Percentiles rank a stretch among this genome's conserved stretches.
Conservation (phyloP, 1,140 invertebrate species). For the Antheraea pernyi region DNA sequence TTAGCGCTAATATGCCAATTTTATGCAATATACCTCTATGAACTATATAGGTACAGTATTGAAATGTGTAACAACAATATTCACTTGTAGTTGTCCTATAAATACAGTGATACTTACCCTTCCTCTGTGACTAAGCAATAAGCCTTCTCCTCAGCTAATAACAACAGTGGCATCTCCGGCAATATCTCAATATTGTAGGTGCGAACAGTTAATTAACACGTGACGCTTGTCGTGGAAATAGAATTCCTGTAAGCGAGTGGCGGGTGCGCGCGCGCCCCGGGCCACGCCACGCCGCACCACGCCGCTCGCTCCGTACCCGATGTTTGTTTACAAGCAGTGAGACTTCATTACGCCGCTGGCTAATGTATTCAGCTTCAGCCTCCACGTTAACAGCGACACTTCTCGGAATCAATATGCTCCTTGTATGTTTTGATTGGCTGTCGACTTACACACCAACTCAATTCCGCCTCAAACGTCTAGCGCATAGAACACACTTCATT, state of each 20-base stretch:
- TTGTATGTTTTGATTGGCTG: slow-evolving; percentile 78
- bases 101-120: not conserved
- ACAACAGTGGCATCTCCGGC: slow-evolving; percentile 71
- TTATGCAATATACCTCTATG: no score
- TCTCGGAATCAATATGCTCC: slow-evolving; percentile 79
- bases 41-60: not conserved
- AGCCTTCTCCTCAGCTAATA: slow-evolving; percentile 72
- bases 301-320: slow-evolving; percentile 36
- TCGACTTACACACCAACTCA: slow-evolving; percentile 37
- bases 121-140: slow-evolving; percentile 52
- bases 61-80: not conserved
- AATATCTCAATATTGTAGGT: slow-evolving; percentile 78
- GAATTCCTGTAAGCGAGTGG: slow-evolving; percentile 70
- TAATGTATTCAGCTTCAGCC: slow-evolving; percentile 79
- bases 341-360: slow-evolving; percentile 78
- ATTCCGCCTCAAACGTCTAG: slow-evolving; percentile 42
- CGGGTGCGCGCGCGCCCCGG: slow-evolving; percentile 53
- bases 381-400: slow-evolving; percentile 78
- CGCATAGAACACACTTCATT: slow-evolving; percentile 56
- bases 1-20: no score
- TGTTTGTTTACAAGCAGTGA: slow-evolving; percentile 77
- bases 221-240: slow-evolving; percentile 76
- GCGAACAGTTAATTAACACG: slow-evolving; percentile 77
- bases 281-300: slow-evolving; percentile 25
- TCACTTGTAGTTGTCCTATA: not conserved